Evolutionary conservation across 2,888 invertebrate species (phyloP).

Genomic region (Volucella inanis): DNA sequence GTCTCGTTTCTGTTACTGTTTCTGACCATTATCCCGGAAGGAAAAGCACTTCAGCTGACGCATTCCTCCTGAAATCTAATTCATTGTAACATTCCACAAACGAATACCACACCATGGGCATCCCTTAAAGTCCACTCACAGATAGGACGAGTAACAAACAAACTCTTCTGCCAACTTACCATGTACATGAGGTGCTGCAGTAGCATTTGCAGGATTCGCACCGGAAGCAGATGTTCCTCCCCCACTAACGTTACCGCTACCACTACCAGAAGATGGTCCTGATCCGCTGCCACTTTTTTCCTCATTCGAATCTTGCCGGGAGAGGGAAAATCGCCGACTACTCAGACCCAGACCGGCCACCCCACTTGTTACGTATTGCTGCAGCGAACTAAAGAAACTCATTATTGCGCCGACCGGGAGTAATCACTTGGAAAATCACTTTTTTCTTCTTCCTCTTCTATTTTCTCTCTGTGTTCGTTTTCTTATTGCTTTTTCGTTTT

Average conservation of each 20-base stretch:
- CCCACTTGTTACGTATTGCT: slow-evolving; percentile 93
- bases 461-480: not conserved
- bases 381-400: slow-evolving; percentile 94
- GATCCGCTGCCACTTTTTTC: slow-evolving; percentile 75
- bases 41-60: slow-evolving; percentile 1
- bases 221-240: slow-evolving; percentile 58
- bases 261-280: slow-evolving; percentile 53
- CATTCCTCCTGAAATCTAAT: not conserved
- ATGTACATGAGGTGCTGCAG: slow-evolving; percentile 67
- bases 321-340: slow-evolving; percentile 88
- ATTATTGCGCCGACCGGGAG: slow-evolving; percentile 82
- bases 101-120: not conserved
- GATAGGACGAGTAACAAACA: not conserved
- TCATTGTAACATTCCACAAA: not conserved
- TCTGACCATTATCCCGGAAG: slow-evolving; percentile 21
- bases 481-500: not conserved
- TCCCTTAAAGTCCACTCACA: not conserved
- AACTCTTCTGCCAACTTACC: slow-evolving; percentile 50
- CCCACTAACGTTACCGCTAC: slow-evolving; percentile 50
- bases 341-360: slow-evolving; percentile 91
- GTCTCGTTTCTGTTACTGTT: not conserved
- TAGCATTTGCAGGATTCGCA: slow-evolving; percentile 58
- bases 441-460: slow-evolving; percentile 25
- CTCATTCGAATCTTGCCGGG: slow-evolving; percentile 87
- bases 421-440: slow-evolving; percentile 73